Evolutionary conservation across 2,888 invertebrate species (phyloP), one percentile per base, ranked within the genome.

Genomic region (Anthoptus insignis): DNA sequence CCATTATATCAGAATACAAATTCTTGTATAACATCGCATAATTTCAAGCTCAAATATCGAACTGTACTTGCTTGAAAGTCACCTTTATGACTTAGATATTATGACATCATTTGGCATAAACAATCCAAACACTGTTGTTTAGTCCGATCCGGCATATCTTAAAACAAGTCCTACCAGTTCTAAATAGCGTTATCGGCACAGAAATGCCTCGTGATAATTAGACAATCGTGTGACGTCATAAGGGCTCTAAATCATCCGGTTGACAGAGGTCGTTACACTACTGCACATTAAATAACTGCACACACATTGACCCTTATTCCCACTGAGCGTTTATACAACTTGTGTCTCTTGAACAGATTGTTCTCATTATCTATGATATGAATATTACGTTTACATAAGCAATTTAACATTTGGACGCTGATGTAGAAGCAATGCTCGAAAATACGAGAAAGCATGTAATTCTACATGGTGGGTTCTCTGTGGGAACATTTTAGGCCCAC

Each of bases 131-230:
- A 21, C 3, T 11, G 42, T 19, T 42, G 19, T 42, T 21, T 42
- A 42, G 42, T 42, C 19, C 19, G 19, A 42, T 57, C 29, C 13
- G 19, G 24, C 42, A 29, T 57, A 57, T 57, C 56, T 24, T 42
- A 42, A 57, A 57, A 57, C 56, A 57, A 57, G 56, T 57, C 24
- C 27, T 42, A 39, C 56, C 24, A 42, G 57, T 57, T 57, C 57
- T 29, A 50, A 59, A 50, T 59, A 39, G 50, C 39, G 24, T 59
- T 59, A 59, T 59, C 59, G 24, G 19, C 27, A 39, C 50, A 58
- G 47, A 59, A 59, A 59, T 59, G 16, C 50, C 50, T 50, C n/a
- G 59, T 39, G 59, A 59, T 59, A 59, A 59, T 50, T 59, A 59
- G 50, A 59, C 59, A 59, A 59, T 59, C 27, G 50, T 9, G 7